Evolutionary conservation across 2,888 invertebrate genomes (phyloP).

Genomic region (Nomada fucata): DNA sequence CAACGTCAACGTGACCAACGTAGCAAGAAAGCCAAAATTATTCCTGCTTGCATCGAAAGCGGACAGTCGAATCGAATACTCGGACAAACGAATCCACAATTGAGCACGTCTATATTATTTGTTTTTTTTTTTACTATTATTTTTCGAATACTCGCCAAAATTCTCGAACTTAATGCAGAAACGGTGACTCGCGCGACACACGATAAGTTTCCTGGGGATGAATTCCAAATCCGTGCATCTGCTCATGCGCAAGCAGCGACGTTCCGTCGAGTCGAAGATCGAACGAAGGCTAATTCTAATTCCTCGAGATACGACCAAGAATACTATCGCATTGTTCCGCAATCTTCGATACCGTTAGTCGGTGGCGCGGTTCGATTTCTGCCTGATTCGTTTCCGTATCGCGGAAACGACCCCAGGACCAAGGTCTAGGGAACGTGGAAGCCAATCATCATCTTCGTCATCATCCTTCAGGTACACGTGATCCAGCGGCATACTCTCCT

Average conservation of each 20-base stretch:
- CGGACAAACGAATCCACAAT: too few species aligned
- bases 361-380: conserved; percentile 42
- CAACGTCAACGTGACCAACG: too few species aligned
- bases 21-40: too few species aligned
- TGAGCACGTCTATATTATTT: too few species aligned
- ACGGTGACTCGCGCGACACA: neutral
- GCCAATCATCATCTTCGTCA: conserved; percentile 64
- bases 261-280: conserved; percentile 16
- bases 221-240: too few species aligned
- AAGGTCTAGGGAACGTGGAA: conserved; percentile 34
- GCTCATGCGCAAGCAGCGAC: conserved; percentile 5
- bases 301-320: conserved; percentile 10
- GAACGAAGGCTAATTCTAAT: conserved; percentile 29
- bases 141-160: too few species aligned
- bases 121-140: too few species aligned
- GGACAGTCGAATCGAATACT: too few species aligned
- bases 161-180: neutral
- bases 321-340: conserved; percentile 56
- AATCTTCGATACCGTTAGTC: conserved; percentile 64
- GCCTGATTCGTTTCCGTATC: conserved; percentile 55
- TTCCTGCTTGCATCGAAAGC: too few species aligned
- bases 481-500: conserved; percentile 58
- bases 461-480: conserved; percentile 63
- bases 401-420: conserved; percentile 58
- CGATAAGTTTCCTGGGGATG: neutral